Evolutionary conservation across 2,113 vertebrate species (phyloP).

Genomic region (Ciconia maguari): DNA sequence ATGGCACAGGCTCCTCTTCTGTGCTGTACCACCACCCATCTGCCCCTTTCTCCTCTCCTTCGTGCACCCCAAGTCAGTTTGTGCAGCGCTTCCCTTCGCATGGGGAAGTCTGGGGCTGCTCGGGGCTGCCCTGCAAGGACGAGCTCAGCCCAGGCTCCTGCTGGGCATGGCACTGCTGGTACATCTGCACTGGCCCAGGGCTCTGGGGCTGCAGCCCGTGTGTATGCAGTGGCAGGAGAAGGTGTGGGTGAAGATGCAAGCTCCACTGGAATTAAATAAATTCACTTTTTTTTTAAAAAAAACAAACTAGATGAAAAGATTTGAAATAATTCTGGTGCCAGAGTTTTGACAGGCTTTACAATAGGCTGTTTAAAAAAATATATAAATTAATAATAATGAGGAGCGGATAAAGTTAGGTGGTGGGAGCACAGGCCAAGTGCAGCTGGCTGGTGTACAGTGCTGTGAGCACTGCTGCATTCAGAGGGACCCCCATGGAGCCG

Average conservation of each 20-base stretch:
- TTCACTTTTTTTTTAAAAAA: not conserved
- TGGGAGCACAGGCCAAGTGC: not conserved
- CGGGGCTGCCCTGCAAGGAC: rapidly evolving
- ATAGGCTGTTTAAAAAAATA: not conserved
- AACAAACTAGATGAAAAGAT: not conserved
- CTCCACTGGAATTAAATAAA: not conserved
- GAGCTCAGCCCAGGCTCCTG: not conserved
- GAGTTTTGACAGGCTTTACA: not conserved
- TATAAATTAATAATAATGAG: not conserved
- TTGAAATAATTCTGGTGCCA: not conserved
- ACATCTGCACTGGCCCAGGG: too few species aligned
- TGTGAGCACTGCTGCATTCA: not conserved
- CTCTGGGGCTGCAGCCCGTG: not conserved
- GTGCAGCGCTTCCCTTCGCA: rapidly evolving
- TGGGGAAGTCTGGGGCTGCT: not conserved
- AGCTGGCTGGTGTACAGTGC: too few species aligned
- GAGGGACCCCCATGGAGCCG: not conserved
- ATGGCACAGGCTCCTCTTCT: not conserved
- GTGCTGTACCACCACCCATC: rapidly evolving
- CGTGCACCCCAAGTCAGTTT: not conserved
- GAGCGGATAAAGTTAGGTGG: not conserved
- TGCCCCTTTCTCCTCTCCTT: not conserved
- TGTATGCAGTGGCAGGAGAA: not conserved
- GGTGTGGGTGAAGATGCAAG: not conserved
- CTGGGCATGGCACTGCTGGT: not conserved